Evolutionary conservation across 2,888 invertebrate genomes (phyloP), one percentile per base, ranked within the genome.

Genomic region (Automeris io): DNA sequence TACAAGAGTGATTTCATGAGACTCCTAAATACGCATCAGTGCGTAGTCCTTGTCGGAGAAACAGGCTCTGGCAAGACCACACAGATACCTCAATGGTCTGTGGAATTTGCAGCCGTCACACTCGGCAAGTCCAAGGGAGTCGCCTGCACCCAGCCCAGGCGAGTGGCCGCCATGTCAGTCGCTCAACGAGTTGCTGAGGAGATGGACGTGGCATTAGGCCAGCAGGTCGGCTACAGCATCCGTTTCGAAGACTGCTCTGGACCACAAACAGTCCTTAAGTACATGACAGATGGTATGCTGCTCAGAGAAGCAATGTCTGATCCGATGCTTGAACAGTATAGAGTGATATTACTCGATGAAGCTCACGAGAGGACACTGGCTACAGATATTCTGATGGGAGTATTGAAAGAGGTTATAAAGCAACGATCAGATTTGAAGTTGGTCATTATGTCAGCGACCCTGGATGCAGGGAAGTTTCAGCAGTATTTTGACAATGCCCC

Each of bases 281-380:
- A 99, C 73, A 97, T 99, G 97, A 99, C 99, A 8, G 99, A 99
- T 62, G 99, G 99, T 95, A 99, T 99, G 99, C 90, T 99, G 74
- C 87, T 99, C 21, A 88, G 99, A 45, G 99, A 99, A 87, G 99
- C 97, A 0, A 99, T 99, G 99, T 98, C 97, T 0, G 98, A 99
- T 75, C 99, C 99, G 0, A 95, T 99, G 92, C 81, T 99, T 5
- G 98, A 99, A 55, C 92, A 93, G 7, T 99, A 99, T 78, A 94
- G 98, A 67, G 98, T 98, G 2, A 94, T 98, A 24, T 82, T 99
- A 38, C 91, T 99, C 29, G 99, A 99, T 61, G 99, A 99, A 72
- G 99, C 99, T 62, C 99, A 99, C 81, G 99, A 99, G 86, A 91
- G 99, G 57, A 99, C 99, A 0, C 81, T 99, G 25, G 98, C 99